Evolutionary conservation across 1,140 invertebrate species (phyloP).

Genomic region (Drosophila erecta): DNA sequence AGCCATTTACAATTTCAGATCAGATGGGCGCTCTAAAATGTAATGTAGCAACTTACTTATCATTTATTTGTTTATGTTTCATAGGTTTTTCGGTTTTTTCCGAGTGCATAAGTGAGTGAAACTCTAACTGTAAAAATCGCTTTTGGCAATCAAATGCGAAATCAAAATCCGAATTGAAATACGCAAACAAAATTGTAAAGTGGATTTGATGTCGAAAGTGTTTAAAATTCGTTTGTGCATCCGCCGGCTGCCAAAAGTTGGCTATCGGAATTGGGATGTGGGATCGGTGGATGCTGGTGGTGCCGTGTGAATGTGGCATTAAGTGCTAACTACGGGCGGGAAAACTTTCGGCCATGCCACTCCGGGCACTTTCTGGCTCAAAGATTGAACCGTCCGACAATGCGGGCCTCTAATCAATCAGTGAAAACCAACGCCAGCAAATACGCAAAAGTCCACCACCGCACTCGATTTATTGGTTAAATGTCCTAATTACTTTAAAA

Average conservation of each 20-base stretch:
- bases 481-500: conserved; percentile 77
- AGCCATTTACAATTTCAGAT: too few relatives aligned
- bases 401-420: conserved; percentile 63
- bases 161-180: conserved; percentile 80
- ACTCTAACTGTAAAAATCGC: conserved; percentile 54
- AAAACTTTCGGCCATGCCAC: conserved; percentile 42
- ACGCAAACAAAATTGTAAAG: conserved; percentile 78
- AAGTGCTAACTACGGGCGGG: conserved; percentile 62
- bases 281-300: conserved; percentile 13
- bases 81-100: not conserved
- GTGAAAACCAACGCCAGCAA: conserved; percentile 14
- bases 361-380: conserved; percentile 6
- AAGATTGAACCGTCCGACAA: conserved; percentile 11
- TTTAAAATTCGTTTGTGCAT: conserved; percentile 62
- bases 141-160: conserved; percentile 75
- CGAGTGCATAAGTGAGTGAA: conserved; percentile 1
- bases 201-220: conserved; percentile 68
- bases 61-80: too few relatives aligned
- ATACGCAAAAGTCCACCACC: conserved; percentile 22
- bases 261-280: not conserved
- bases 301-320: conserved; percentile 38
- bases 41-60: too few relatives aligned
- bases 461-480: conserved; percentile 58
- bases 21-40: too few relatives aligned
- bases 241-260: conserved; percentile 17